A percentile compares a stretch with the other conserved stretches of the same genome.
These are phyloP conservation scores for Synergus itoensis DNA, from an alignment of 2,888 invertebrate species.

Conservation along the genomic window DNA sequence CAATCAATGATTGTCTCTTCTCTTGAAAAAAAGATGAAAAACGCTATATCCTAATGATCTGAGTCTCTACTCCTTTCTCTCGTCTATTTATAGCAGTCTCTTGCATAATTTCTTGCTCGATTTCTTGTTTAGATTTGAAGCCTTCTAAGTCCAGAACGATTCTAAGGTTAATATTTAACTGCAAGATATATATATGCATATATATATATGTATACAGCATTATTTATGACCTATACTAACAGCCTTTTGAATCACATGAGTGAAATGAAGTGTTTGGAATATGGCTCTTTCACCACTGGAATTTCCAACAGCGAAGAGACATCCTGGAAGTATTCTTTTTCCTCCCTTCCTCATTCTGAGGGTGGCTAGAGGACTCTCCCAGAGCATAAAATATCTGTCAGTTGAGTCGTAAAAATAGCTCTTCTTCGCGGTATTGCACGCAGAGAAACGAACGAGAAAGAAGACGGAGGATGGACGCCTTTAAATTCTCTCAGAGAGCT, in stretches of 20 bases:
- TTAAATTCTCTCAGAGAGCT: conserved; percentile 35
- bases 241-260: conserved; percentile 12
- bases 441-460: conserved; percentile 33
- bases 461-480: conserved; percentile 29
- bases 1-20: not conserved
- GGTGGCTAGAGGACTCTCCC: conserved; percentile 47
- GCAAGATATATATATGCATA: not conserved
- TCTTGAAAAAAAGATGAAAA: not conserved
- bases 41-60: not conserved
- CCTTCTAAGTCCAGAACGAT: no score
- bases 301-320: conserved; percentile 18
- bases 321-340: conserved; percentile 44
- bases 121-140: no score
- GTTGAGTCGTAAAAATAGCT: conserved; percentile 61
- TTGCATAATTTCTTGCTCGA: no score
- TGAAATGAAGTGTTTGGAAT: conserved; percentile 11
- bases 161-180: not conserved
- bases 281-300: conserved; percentile 47
- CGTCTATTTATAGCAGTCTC: no score
- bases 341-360: conserved; percentile 50
- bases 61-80: no score
- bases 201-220: not conserved
- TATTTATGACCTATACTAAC: not conserved
- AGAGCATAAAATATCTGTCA: conserved; percentile 62
- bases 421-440: conserved; percentile 17